Evolutionary conservation across 2,797 vertebrate genomes (phyloP).

Genomic region (Zonotrichia albicollis): DNA sequence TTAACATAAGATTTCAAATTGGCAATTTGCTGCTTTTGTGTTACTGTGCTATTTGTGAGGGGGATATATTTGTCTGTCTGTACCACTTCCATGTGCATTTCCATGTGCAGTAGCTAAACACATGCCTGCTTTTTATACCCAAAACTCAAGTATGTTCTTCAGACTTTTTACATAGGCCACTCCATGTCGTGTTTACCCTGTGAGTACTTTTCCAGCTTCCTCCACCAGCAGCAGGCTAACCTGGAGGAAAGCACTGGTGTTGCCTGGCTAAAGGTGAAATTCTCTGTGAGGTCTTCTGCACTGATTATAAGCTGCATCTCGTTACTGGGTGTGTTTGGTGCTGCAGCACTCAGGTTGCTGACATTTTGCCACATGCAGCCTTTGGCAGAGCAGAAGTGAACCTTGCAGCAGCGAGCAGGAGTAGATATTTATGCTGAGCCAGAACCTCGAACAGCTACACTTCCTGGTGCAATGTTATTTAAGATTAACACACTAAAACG

Average conservation of each 20-base stretch:
- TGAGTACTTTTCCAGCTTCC: constrained; percentile 32
- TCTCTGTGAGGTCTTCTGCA: not conserved
- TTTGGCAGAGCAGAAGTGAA: constrained; percentile 17
- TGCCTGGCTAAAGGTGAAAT: constrained; percentile 1
- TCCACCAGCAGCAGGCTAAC: not conserved
- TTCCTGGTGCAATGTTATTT: not conserved
- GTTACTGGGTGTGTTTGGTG: not conserved
- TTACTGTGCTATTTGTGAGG: constrained; percentile 49
- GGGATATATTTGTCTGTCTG: constrained; percentile 36
- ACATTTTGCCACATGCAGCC: not conserved
- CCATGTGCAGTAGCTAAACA: constrained; percentile 40
- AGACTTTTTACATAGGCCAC: constrained; percentile 20
- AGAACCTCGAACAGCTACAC: not conserved
- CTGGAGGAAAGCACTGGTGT: not conserved
- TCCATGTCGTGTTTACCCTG: constrained; percentile 25
- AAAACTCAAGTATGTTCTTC: constrained; percentile 24
- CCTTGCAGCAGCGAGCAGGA: not conserved
- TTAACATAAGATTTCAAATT: constrained; percentile 45
- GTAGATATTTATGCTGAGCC: not conserved
- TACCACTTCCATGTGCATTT: constrained; percentile 25
- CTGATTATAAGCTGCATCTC: constrained; percentile 6
- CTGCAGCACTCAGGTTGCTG: constrained; percentile 5
- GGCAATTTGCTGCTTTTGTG: constrained; percentile 50
- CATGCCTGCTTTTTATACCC: constrained; percentile 7
- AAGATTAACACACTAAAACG: not conserved